Evolutionary conservation across 2,113 vertebrate species (phyloP).

Genomic region (Caranx melampygus): DNA sequence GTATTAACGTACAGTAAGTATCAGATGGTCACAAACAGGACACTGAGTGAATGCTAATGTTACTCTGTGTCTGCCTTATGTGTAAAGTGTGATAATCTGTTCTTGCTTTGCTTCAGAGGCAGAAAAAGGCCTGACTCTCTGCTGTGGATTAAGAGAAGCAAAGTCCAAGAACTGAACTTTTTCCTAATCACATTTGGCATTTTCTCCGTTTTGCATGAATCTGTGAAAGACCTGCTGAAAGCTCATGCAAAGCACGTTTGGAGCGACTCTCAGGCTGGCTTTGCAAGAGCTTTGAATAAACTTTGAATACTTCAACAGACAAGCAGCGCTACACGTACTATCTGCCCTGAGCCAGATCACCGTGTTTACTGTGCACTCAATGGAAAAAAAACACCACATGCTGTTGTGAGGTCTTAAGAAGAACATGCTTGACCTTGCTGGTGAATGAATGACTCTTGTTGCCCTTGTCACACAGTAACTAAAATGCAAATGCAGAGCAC

Average conservation of each 20-base stretch:
- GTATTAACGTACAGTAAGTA: too few species aligned
- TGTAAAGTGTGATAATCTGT: background rate
- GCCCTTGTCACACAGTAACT: slow-evolving; percentile 59
- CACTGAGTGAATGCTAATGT: background rate
- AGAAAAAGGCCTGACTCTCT: background rate
- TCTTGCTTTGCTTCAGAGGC: background rate
- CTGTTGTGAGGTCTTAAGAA: slow-evolving; percentile 1
- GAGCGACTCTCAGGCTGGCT: background rate
- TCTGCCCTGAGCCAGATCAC: background rate
- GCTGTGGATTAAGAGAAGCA: background rate
- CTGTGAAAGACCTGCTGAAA: background rate
- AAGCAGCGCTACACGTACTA: background rate
- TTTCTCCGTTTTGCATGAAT: background rate
- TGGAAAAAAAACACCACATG: background rate
- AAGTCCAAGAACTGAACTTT: background rate
- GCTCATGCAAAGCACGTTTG: slow-evolving; percentile 14
- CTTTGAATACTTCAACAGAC: slow-evolving; percentile 42
- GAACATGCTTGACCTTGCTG: slow-evolving; percentile 49
- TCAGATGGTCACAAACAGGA: too few species aligned
- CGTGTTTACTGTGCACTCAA: slow-evolving; percentile 18
- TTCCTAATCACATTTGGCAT: background rate
- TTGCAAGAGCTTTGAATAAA: slow-evolving; percentile 52
- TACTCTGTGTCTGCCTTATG: background rate
- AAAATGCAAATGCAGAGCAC: slow-evolving; percentile 47
- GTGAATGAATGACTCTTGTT: slow-evolving; percentile 64